A percentile compares a stretch with the other conserved stretches of the same genome.
phyloP scores from a whole-genome alignment of 2,113 vertebrate genomes.

The Hymenochirus boettgeri region DNA sequence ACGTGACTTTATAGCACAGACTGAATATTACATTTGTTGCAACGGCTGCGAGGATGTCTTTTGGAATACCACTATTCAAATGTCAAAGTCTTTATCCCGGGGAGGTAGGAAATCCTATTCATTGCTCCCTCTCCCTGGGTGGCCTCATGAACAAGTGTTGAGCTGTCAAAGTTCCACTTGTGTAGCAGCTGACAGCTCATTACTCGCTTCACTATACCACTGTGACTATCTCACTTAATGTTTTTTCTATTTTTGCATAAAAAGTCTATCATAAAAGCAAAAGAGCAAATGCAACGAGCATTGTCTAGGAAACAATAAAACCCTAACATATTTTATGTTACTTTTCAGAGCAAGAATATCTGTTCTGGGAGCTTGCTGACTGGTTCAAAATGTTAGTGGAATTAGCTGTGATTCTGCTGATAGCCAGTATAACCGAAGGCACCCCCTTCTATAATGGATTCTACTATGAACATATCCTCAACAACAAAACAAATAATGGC shows the following conservation, averaged over 20 bases:
- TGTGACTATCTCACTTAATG: not conserved
- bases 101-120: no score
- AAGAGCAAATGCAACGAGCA: not conserved
- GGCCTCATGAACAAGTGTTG: no score
- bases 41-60: no score
- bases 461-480: slow-evolving; percentile 73
- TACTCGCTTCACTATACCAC: no score
- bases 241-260: slow-evolving; percentile 1
- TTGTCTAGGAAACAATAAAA: no score
- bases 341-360: not conserved
- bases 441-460: slow-evolving; percentile 76
- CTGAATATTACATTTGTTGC: no score
- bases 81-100: no score
- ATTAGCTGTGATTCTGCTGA: slow-evolving; percentile 50
- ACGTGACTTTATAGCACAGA: no score
- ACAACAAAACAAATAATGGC: slow-evolving; percentile 43
- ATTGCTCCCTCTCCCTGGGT: no score
- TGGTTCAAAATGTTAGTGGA: slow-evolving; percentile 39
- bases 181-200: no score
- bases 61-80: no score
- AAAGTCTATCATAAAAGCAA: not conserved
- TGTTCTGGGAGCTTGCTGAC: not conserved
- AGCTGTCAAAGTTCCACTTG: no score
- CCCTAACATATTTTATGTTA: not conserved
- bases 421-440: slow-evolving; percentile 41